A percentile compares a stretch with the other conserved stretches of the same genome.
These are phyloP conservation scores for Paramormyrops hopkinsi DNA, from an alignment of 2,797 vertebrate species.

Conservation along the genomic window DNA sequence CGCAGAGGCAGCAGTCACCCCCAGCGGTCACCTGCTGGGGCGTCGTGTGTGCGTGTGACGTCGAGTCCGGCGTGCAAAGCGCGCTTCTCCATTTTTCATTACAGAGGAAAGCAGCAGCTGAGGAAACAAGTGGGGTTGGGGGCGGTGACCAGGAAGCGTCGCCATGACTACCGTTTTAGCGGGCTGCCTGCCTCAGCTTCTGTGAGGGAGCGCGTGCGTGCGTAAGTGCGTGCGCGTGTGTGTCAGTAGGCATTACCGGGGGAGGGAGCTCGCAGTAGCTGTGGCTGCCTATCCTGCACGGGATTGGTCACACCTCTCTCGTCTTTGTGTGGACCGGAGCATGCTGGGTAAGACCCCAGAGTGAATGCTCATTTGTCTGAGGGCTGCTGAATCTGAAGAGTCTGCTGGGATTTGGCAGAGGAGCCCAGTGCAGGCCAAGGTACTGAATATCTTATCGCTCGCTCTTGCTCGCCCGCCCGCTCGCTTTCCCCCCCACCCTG, in stretches of 20 bases:
- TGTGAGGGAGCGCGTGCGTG: slow-evolving; percentile 22
- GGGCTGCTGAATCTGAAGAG: slow-evolving; percentile 65
- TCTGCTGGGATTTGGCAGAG: slow-evolving; percentile 62
- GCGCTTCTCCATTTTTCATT: slow-evolving; percentile 59
- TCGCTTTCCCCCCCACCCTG: neutral
- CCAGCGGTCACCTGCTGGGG: neutral
- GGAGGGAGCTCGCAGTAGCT: slow-evolving; percentile 55
- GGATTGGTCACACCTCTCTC: slow-evolving; percentile 96
- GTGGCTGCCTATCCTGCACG: slow-evolving; percentile 69
- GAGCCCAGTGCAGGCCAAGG: slow-evolving; percentile 58
- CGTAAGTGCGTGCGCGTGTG: neutral
- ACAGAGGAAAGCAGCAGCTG: slow-evolving; percentile 56
- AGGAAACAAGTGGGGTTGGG: slow-evolving; percentile 34
- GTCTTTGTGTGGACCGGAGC: slow-evolving; percentile 82
- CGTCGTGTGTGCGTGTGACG: neutral
- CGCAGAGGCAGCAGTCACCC: neutral
- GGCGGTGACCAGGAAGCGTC: slow-evolving; percentile 73
- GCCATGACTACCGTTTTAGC: slow-evolving; percentile 73
- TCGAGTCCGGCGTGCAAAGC: slow-evolving; percentile 30
- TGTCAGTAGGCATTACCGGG: slow-evolving; percentile 60
- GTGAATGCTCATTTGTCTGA: slow-evolving; percentile 81
- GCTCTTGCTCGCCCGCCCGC: neutral
- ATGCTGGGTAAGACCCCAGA: slow-evolving; percentile 82
- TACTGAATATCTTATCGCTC: slow-evolving; percentile 51
- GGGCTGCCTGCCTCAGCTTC: slow-evolving; percentile 68